These are phyloP conservation scores for Drosophila lowei DNA, from an alignment of 1,140 invertebrate genomes.

Conservation along the genomic window DNA sequence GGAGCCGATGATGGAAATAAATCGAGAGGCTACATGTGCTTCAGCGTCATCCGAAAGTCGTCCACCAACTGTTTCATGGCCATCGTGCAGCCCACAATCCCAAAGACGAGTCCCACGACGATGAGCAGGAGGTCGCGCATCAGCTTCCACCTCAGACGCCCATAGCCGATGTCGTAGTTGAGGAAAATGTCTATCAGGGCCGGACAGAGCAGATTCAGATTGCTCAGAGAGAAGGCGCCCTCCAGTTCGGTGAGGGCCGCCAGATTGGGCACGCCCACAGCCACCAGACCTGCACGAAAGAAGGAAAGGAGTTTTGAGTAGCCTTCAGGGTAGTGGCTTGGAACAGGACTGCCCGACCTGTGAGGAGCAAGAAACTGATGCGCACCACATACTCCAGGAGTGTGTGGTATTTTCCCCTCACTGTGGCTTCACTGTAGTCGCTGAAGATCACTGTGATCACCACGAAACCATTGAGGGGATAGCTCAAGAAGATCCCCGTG, in stretches of 20 bases:
- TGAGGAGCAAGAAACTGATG: slow-evolving; percentile 40
- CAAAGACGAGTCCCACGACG: slow-evolving; percentile 51
- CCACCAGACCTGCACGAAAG: slow-evolving; percentile 42
- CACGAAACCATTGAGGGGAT: slow-evolving; percentile 62
- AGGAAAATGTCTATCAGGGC: slow-evolving; percentile 60
- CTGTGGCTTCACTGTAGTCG: slow-evolving; percentile 14
- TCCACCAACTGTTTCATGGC: slow-evolving; percentile 49
- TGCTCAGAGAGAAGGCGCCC: slow-evolving; percentile 62
- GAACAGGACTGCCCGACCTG: slow-evolving; percentile 30
- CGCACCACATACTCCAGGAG: slow-evolving; percentile 38
- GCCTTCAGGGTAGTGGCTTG: no score
- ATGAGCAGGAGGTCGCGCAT: slow-evolving; percentile 54
- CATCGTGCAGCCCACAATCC: slow-evolving; percentile 52
- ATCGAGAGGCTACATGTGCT: slow-evolving; percentile 2
- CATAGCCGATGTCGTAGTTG: slow-evolving; percentile 51
- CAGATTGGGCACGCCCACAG: slow-evolving; percentile 56
- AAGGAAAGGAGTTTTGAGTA: no score
- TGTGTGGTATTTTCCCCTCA: background rate
- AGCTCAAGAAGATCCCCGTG: slow-evolving; percentile 56
- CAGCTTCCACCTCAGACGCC: slow-evolving; percentile 51
- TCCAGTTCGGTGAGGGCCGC: slow-evolving; percentile 66
- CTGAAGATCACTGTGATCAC: slow-evolving; percentile 60
- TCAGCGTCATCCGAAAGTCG: slow-evolving; percentile 39
- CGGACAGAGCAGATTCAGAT: slow-evolving; percentile 63
- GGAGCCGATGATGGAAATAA: background rate